phyloP scores from a whole-genome alignment of 2,888 invertebrate species.

The Harpagoxenus sublaevis region DNA sequence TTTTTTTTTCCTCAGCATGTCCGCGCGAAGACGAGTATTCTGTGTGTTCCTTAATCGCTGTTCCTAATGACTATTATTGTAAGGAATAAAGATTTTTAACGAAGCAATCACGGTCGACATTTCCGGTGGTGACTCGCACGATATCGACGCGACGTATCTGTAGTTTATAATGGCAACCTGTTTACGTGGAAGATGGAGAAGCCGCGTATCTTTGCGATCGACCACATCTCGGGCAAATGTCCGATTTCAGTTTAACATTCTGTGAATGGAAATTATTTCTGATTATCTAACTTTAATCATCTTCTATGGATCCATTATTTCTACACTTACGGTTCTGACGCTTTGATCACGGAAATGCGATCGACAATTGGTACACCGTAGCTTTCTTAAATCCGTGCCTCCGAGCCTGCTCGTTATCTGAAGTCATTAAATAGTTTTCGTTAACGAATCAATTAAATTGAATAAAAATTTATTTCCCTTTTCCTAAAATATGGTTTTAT shows the following conservation, averaged over 20 bases:
- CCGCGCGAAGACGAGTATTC: background rate
- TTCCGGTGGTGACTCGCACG: background rate
- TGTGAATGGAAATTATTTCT: constrained; percentile 40
- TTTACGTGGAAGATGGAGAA: constrained; percentile 4
- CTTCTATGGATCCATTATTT: background rate
- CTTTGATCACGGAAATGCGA: background rate
- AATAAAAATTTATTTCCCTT: background rate
- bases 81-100: constrained; percentile 32
- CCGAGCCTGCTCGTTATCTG: constrained; percentile 11
- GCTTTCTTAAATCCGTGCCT: background rate
- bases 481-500: background rate
- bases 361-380: constrained; percentile 34
- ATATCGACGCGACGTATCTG: background rate
- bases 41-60: constrained; percentile 30
- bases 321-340: constrained; percentile 5
- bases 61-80: constrained; percentile 41
- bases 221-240: constrained; percentile 52
- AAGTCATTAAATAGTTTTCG: background rate
- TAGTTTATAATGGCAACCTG: background rate
- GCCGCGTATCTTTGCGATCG: background rate
- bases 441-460: constrained; percentile 11
- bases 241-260: constrained; percentile 23
- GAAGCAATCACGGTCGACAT: background rate
- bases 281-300: background rate
- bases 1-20: background rate